Evolutionary conservation across 2,888 invertebrate genomes (phyloP).

Genomic region (Diarsia rubi): DNA sequence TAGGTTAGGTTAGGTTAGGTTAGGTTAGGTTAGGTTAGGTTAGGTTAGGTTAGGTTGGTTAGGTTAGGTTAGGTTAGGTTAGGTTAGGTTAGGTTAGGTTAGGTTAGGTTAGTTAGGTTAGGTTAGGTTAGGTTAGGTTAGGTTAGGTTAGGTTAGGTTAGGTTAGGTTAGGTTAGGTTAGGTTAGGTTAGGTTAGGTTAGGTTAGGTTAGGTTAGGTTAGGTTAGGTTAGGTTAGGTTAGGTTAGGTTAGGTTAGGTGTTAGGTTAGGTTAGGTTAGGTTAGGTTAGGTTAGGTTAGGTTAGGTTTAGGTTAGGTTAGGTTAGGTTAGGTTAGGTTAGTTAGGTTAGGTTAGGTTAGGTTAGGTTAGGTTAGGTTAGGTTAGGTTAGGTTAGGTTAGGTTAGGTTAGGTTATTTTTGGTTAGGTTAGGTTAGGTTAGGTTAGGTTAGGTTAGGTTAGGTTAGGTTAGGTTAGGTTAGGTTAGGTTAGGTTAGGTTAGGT

Average conservation of each 20-base stretch:
- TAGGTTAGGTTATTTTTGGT: slow-evolving; percentile 42
- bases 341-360: slow-evolving; percentile 55
- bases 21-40: slow-evolving; percentile 37
- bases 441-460: slow-evolving; percentile 40
- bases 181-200: slow-evolving; percentile 54
- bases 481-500: slow-evolving; percentile 39
- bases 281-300: slow-evolving; percentile 58
- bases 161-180: slow-evolving; percentile 53
- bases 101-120: slow-evolving; percentile 57
- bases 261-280: no score
- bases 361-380: no score
- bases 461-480: slow-evolving; percentile 39
- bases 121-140: slow-evolving; percentile 51
- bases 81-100: slow-evolving; percentile 57
- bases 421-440: slow-evolving; percentile 43
- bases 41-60: slow-evolving; percentile 25
- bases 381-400: slow-evolving; percentile 45
- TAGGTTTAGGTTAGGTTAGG: slow-evolving; percentile 52
- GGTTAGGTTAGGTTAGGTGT: slow-evolving; percentile 55
- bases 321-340: slow-evolving; percentile 53
- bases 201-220: slow-evolving; percentile 53
- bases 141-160: slow-evolving; percentile 52
- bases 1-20: slow-evolving; percentile 49
- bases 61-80: no score
- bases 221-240: slow-evolving; percentile 54